These are phyloP conservation scores for Champsocephalus gunnari DNA, from an alignment of 2,797 vertebrate genomes.

Conservation along the genomic window DNA sequence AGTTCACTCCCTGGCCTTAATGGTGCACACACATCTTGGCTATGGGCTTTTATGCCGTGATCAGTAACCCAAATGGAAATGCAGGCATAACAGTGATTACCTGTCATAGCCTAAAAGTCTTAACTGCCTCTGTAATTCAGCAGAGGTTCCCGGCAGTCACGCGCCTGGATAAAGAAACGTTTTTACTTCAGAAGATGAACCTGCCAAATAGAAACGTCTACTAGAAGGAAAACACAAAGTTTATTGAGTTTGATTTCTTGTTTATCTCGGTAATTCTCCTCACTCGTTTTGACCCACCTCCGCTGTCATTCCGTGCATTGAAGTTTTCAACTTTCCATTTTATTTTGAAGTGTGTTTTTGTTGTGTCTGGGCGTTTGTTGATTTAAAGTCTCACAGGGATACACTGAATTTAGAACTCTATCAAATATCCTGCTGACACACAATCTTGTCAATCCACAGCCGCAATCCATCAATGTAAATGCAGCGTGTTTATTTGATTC, in stretches of 20 bases:
- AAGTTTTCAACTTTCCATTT: slow-evolving; percentile 1
- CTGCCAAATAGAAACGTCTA: slow-evolving; percentile 15
- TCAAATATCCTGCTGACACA: slow-evolving; percentile 67
- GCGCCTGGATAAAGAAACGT: slow-evolving; percentile 30
- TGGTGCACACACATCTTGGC: slow-evolving; percentile 75
- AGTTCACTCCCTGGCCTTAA: slow-evolving; percentile 65
- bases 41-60: slow-evolving; percentile 73
- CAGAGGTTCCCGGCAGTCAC: slow-evolving; percentile 35
- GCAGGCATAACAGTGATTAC: slow-evolving; percentile 74
- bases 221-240: slow-evolving; percentile 24
- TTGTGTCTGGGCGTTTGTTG: neutral
- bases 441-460: slow-evolving; percentile 65
- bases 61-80: slow-evolving; percentile 79
- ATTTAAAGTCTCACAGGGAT: slow-evolving; percentile 43
- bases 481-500: slow-evolving; percentile 39
- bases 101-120: slow-evolving; percentile 73
- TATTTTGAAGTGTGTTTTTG: slow-evolving; percentile 15
- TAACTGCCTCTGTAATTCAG: slow-evolving; percentile 67
- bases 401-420: slow-evolving; percentile 34
- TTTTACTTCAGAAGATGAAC: slow-evolving; percentile 53
- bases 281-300: slow-evolving; percentile 25
- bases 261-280: slow-evolving; percentile 45
- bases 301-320: slow-evolving; percentile 5
- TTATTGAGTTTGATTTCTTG: slow-evolving; percentile 43
- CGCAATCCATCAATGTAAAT: slow-evolving; percentile 70